phyloP scores from a whole-genome alignment of 2,797 vertebrate genomes.

The Gadopsis marmoratus region DNA sequence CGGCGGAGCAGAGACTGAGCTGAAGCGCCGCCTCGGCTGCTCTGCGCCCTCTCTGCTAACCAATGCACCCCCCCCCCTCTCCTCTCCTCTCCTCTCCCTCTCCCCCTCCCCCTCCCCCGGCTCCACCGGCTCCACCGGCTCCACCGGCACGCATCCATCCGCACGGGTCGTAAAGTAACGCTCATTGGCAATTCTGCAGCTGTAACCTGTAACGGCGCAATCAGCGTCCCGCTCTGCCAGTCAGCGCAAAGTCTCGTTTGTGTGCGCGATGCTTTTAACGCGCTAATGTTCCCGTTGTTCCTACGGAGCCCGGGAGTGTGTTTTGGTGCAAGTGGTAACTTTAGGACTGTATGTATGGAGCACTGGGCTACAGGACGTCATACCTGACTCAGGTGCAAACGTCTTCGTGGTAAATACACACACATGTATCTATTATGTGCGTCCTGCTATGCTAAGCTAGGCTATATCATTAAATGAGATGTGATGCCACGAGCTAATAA shows the following conservation, averaged over 20 bases:
- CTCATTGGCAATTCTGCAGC: slow-evolving; percentile 5
- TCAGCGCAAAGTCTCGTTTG: background rate
- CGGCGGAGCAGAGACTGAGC: slow-evolving; percentile 44
- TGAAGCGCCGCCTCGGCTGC: slow-evolving; percentile 77
- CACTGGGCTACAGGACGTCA: background rate
- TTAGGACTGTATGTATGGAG: background rate
- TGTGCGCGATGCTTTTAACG: no score
- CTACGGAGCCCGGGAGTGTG: background rate
- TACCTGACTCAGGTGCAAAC: background rate
- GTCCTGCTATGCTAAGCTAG: background rate
- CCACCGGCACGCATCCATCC: slow-evolving; percentile 28
- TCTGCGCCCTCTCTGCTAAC: slow-evolving; percentile 46
- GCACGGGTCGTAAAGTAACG: slow-evolving; percentile 14
- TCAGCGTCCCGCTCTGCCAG: background rate
- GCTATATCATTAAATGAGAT: background rate
- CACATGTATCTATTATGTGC: background rate
- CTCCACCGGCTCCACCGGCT: background rate
- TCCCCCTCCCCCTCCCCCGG: no score
- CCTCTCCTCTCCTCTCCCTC: no score
- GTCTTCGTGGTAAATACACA: background rate
- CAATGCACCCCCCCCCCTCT: slow-evolving; percentile 25
- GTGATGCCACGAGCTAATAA: background rate
- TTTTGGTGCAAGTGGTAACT: background rate
- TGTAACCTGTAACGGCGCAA: background rate
- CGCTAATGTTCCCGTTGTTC: background rate